These are phyloP conservation scores for Sanderia malayensis DNA, from an alignment of 30 jellyfish, hydroid and myxozoan genomes.

Conservation along the genomic window DNA sequence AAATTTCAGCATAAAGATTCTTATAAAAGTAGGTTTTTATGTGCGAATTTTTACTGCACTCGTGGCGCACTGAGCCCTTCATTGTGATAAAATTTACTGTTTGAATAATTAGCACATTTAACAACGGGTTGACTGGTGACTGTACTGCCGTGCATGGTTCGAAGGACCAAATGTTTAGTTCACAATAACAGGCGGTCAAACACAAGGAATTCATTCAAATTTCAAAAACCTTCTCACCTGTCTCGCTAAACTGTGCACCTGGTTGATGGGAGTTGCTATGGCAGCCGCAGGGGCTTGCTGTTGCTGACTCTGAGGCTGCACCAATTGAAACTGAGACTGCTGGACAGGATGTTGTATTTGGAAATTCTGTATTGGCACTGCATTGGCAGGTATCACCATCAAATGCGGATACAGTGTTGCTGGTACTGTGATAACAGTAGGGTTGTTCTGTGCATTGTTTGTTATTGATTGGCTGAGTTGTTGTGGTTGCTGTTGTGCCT, in stretches of 20 bases:
- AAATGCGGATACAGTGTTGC: conserved; percentile 48
- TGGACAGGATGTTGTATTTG: conserved; percentile 77
- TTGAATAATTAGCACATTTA: too few species aligned
- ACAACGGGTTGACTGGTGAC: too few species aligned
- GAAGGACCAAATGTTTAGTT: too few species aligned
- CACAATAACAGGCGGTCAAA: too few species aligned
- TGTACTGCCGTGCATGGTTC: not conserved
- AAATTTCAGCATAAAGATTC: too few species aligned
- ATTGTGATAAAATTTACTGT: too few species aligned
- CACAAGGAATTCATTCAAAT: too few species aligned
- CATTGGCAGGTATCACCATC: conserved; percentile 45
- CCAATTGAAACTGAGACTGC: conserved; percentile 59
- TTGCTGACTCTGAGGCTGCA: conserved; percentile 77
- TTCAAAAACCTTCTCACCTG: conserved; percentile 34
- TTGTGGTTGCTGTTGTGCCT: conserved; percentile 62
- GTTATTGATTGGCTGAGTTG: conserved; percentile 29
- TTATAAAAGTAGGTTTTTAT: too few species aligned
- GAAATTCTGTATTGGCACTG: conserved; percentile 63
- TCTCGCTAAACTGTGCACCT: conserved; percentile 19
- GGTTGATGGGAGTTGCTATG: conserved; percentile 46
- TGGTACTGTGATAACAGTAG: conserved; percentile 7
- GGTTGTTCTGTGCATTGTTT: conserved; percentile 18
- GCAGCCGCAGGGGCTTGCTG: conserved; percentile 45
- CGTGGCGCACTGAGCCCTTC: too few species aligned
- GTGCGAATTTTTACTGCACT: too few species aligned